phyloP scores from a whole-genome alignment of 2,113 vertebrate species.

The Hippocampus barbouri region DNA sequence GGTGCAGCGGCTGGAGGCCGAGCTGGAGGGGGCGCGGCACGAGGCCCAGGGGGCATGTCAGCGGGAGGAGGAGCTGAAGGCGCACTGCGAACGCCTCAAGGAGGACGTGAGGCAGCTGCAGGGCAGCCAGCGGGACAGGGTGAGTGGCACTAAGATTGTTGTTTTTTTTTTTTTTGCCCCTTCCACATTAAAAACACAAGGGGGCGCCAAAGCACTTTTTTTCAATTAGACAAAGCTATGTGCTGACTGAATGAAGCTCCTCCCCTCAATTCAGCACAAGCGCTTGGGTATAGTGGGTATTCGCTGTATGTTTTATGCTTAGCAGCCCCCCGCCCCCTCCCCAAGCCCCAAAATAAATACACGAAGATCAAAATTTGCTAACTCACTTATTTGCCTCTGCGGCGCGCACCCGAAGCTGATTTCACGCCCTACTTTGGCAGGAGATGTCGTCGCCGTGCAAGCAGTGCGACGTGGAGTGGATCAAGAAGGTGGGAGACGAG shows the following conservation, averaged over 20 bases:
- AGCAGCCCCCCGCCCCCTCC: too few relatives aligned
- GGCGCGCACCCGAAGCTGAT: constrained; percentile 22
- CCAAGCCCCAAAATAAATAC: too few relatives aligned
- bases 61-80: constrained; percentile 87
- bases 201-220: too few relatives aligned
- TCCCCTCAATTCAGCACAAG: too few relatives aligned
- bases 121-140: constrained; percentile 83
- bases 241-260: too few relatives aligned
- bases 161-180: too few relatives aligned
- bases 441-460: constrained; percentile 85
- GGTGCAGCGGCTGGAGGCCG: constrained; percentile 81
- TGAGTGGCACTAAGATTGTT: constrained; percentile 43
- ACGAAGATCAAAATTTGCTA: too few relatives aligned
- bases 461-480: constrained; percentile 94
- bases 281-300: too few relatives aligned
- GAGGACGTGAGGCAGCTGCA: constrained; percentile 87
- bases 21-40: constrained; percentile 84
- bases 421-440: constrained; percentile 69
- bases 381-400: neutral
- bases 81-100: constrained; percentile 83
- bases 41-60: constrained; percentile 86
- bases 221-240: too few relatives aligned
- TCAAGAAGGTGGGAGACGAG: constrained; percentile 95
- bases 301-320: too few relatives aligned
- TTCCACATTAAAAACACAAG: too few relatives aligned